phyloP scores from a whole-genome alignment of 1,140 invertebrate species.

The Drosophila nikananu region DNA sequence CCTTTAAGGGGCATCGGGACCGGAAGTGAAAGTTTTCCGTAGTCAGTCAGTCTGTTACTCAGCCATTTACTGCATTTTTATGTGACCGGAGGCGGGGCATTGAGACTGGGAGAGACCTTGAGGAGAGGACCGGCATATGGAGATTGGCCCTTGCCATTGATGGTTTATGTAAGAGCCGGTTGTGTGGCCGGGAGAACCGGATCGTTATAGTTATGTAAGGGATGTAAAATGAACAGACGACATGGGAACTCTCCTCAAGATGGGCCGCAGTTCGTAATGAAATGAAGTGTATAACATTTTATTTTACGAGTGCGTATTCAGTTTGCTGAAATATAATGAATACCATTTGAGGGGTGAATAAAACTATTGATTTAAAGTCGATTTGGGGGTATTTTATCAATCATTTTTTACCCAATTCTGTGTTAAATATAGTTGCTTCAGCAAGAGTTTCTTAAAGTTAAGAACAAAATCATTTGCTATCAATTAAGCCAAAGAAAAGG shows the following conservation, averaged over 20 bases:
- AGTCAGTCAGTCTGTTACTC: slow-evolving; percentile 47
- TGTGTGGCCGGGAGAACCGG: slow-evolving; percentile 19
- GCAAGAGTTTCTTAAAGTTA: no score
- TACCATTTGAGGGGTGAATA: not conserved
- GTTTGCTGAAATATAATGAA: slow-evolving; percentile 4
- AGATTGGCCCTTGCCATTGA: slow-evolving; percentile 34
- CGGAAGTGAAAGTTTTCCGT: slow-evolving; percentile 48
- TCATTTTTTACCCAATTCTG: no score
- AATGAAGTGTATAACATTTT: slow-evolving; percentile 16
- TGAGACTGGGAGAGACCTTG: no score
- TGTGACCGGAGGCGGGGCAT: slow-evolving; percentile 20
- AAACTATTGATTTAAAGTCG: not conserved
- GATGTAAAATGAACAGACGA: slow-evolving; percentile 25
- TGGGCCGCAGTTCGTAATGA: not conserved
- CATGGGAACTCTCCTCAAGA: slow-evolving; percentile 16
- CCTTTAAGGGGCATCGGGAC: slow-evolving; percentile 48
- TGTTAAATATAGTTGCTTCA: no score
- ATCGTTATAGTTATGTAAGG: slow-evolving; percentile 20
- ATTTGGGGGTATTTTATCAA: no score
- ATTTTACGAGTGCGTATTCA: slow-evolving; percentile 3
- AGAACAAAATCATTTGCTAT: no score
- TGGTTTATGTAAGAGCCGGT: slow-evolving; percentile 43
- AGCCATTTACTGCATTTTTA: slow-evolving; percentile 70
- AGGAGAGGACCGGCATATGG: slow-evolving; percentile 17
- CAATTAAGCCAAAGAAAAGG: not conserved